phyloP scores from a whole-genome alignment of 2,888 invertebrate species.

The Ectobius pallidus region DNA sequence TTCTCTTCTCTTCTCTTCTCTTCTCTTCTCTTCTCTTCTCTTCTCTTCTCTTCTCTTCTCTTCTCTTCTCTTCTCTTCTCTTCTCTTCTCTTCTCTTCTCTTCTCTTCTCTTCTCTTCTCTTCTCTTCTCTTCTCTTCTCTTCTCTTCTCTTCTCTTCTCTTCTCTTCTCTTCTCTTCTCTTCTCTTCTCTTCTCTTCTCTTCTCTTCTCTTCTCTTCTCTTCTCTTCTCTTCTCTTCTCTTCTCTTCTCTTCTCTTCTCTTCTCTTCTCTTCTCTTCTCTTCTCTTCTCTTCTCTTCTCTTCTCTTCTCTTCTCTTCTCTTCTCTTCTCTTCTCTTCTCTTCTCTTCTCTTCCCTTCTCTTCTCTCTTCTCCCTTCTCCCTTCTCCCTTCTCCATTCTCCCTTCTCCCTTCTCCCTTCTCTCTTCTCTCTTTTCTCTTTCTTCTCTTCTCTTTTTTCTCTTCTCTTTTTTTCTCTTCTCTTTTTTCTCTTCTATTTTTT shows the following conservation, averaged over 20 bases:
- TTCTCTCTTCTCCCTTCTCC: not conserved
- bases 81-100: not conserved
- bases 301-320: not conserved
- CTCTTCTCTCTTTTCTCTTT: not conserved
- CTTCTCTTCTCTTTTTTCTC: not conserved
- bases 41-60: not conserved
- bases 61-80: not conserved
- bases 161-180: not conserved
- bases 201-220: not conserved
- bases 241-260: not conserved
- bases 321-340: not conserved
- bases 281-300: not conserved
- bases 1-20: not conserved
- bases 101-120: not conserved
- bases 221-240: not conserved
- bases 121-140: not conserved
- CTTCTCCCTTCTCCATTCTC: not conserved
- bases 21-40: not conserved
- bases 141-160: not conserved
- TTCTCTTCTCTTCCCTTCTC: not conserved
- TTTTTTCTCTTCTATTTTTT: not conserved
- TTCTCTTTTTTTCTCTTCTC: not conserved
- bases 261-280: not conserved
- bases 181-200: not conserved
- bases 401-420: not conserved